These are phyloP conservation scores for Anoplolepis gracilipes DNA, from an alignment of 1,140 invertebrate genomes.

Conservation along the genomic window DNA sequence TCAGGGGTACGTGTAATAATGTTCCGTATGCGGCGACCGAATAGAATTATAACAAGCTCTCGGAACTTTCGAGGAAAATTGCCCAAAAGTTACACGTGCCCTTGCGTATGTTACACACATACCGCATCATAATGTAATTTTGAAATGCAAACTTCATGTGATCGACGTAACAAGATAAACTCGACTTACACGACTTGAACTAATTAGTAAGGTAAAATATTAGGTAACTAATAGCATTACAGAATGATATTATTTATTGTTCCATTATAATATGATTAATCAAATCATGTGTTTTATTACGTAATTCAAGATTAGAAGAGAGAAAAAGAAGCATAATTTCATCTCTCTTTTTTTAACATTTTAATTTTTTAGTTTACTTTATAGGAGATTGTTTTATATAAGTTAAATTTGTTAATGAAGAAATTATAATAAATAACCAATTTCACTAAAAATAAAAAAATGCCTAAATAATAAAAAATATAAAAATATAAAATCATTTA, in stretches of 20 bases:
- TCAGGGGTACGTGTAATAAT: slow-evolving; percentile 70
- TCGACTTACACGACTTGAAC: too few species aligned
- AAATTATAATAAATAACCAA: neutral
- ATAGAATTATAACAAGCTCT: slow-evolving; percentile 72
- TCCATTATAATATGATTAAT: neutral
- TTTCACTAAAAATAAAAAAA: neutral
- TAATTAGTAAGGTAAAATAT: slow-evolving; percentile 5
- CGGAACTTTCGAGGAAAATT: slow-evolving; percentile 73
- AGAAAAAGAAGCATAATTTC: neutral
- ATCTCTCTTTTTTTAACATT: neutral
- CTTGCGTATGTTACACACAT: slow-evolving; percentile 18
- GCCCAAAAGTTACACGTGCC: slow-evolving; percentile 59
- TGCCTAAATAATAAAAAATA: neutral
- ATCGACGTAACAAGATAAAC: slow-evolving; percentile 52
- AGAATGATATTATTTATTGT: neutral
- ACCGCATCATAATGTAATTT: slow-evolving; percentile 53
- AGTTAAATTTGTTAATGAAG: too few species aligned
- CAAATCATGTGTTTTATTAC: neutral
- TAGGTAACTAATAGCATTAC: neutral
- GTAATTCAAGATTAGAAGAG: neutral
- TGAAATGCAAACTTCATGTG: slow-evolving; percentile 43
- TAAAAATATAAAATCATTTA: neutral
- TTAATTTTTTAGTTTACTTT: neutral
- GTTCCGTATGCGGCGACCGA: slow-evolving; percentile 66
- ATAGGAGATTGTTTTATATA: neutral